Percentiles rank a stretch among this genome's conserved stretches.
These are phyloP conservation scores for Spermophilus dauricus DNA, from an alignment of 2,113 vertebrate species.

Conservation along the genomic window DNA sequence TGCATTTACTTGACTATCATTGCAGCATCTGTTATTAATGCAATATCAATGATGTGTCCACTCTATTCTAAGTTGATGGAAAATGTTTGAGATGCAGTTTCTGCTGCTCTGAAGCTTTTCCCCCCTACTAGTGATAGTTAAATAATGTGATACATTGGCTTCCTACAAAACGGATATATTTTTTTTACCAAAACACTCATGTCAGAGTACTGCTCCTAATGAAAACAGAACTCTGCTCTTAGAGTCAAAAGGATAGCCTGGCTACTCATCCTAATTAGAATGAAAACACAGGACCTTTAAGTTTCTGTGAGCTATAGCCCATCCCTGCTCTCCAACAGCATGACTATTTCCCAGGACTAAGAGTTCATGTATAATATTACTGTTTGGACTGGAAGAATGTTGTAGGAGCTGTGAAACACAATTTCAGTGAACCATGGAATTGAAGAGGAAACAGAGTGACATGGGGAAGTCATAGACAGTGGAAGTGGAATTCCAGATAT, in stretches of 20 bases:
- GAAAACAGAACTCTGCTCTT: neutral
- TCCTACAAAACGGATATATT: neutral
- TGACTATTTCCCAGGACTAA: neutral
- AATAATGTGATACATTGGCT: neutral
- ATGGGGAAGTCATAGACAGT: neutral
- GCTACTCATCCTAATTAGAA: neutral
- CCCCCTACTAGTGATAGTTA: neutral
- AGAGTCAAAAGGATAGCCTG: neutral
- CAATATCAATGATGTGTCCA: neutral
- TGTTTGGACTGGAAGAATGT: neutral
- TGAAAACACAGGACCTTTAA: neutral
- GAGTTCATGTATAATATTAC: neutral
- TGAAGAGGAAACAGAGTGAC: neutral
- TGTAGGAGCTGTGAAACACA: neutral
- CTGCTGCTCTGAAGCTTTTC: neutral
- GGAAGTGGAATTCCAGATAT: neutral
- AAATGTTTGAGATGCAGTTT: neutral
- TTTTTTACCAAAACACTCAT: neutral
- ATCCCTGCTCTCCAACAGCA: too few relatives aligned
- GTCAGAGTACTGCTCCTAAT: neutral
- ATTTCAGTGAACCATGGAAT: neutral
- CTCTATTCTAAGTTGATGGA: neutral
- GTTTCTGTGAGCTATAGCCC: neutral
- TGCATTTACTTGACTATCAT: neutral
- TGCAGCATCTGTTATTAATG: neutral